phyloP scores from a whole-genome alignment of 2,113 vertebrate genomes.

The Psittacula cyanocephala region DNA sequence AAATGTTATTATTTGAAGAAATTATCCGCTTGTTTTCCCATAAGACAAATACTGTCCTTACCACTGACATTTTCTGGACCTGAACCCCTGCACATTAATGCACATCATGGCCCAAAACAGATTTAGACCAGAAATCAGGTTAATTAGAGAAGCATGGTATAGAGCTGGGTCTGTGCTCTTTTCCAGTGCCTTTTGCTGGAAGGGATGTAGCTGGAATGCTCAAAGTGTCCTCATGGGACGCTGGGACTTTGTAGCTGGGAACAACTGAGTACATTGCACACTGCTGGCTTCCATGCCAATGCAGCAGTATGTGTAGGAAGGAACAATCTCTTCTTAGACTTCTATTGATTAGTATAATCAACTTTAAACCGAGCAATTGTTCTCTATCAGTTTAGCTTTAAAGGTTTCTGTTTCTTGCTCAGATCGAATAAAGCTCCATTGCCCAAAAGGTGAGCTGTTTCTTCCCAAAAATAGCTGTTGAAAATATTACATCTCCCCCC shows the following conservation, averaged over 20 bases:
- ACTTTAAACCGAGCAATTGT: background rate
- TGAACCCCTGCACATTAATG: background rate
- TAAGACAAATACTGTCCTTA: background rate
- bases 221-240: background rate
- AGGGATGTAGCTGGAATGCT: background rate
- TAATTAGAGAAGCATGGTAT: background rate
- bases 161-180: background rate
- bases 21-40: background rate
- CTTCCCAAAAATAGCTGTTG: background rate
- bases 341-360: background rate
- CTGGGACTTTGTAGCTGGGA: background rate
- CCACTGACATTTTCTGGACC: background rate
- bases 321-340: background rate
- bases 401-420: background rate
- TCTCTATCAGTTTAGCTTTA: background rate
- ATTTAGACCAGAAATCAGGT: background rate
- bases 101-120: background rate
- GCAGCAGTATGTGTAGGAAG: background rate
- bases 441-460: background rate
- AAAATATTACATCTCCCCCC: background rate
- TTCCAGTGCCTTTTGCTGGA: background rate
- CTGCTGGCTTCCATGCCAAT: background rate
- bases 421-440: background rate
- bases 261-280: background rate
- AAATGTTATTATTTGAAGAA: slow-evolving; percentile 20